Conservation (phyloP, 2,113 vertebrate genomes). For the Mugil cephalus region DNA sequence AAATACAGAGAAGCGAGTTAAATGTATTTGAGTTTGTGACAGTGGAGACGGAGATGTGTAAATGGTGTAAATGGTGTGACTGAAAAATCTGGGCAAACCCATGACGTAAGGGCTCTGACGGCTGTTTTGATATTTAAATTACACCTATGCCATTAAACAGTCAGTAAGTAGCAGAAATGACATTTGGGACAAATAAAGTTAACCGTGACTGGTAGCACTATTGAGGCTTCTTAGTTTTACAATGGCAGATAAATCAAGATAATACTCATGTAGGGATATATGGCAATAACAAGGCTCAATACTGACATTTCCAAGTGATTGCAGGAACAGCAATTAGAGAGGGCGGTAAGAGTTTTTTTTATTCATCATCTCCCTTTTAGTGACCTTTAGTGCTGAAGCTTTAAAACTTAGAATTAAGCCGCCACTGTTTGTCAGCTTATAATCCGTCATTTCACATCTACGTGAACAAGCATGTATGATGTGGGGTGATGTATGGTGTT, state of each 20-base stretch:
- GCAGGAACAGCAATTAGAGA: too few species aligned
- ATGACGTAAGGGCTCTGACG: not conserved
- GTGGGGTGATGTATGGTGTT: not conserved
- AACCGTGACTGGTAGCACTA: not conserved
- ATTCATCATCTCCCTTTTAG: conserved; percentile 1
- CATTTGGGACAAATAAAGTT: conserved; percentile 19
- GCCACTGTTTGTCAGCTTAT: not conserved
- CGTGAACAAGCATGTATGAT: not conserved
- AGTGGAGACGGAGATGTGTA: not conserved
- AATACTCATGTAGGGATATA: not conserved
- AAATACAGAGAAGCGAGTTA: not conserved
- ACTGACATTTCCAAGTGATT: conserved; percentile 19
- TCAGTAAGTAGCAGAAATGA: conserved; percentile 26
- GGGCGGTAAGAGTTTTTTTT: not conserved
- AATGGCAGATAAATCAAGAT: not conserved
- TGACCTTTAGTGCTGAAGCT: not conserved
- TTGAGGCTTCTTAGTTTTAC: conserved; percentile 21
- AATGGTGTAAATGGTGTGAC: not conserved
- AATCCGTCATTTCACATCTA: not conserved
- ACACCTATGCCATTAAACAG: not conserved
- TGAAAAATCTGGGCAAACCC: not conserved
- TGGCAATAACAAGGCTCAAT: conserved; percentile 2
- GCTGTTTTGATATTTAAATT: conserved; percentile 2
- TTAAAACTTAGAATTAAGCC: not conserved
- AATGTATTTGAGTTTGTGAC: not conserved